phyloP scores from a whole-genome alignment of 2,888 invertebrate genomes.

The Caenorhabditis japonica region DNA sequence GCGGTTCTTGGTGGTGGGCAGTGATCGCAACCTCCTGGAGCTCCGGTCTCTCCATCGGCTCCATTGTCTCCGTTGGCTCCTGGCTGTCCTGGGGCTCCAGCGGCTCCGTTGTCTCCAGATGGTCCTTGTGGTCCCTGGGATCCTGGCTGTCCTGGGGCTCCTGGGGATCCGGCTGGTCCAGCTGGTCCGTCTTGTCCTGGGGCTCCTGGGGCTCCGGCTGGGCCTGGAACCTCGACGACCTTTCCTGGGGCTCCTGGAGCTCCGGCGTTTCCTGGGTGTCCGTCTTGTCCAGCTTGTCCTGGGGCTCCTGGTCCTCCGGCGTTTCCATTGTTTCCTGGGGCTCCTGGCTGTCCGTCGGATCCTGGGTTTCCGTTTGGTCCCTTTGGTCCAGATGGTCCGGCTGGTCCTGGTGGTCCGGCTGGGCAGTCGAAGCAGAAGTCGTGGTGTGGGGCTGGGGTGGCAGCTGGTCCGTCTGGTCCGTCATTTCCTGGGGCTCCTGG shows the following conservation, averaged over 20 bases:
- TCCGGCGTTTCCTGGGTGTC: conserved; percentile 67
- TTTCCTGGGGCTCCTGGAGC: conserved; percentile 67
- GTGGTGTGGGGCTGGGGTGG: conserved; percentile 63
- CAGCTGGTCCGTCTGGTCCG: conserved; percentile 66
- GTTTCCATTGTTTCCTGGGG: conserved; percentile 61
- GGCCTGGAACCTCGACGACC: conserved; percentile 61
- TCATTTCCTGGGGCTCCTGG: conserved; percentile 67
- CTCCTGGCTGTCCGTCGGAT: conserved; percentile 62
- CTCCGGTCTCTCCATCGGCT: conserved; percentile 67
- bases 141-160: conserved; percentile 65
- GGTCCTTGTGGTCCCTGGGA: conserved; percentile 65
- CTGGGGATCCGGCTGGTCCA: conserved; percentile 67
- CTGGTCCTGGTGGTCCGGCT: conserved; percentile 61
- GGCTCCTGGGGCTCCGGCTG: conserved; percentile 65
- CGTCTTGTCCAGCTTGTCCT: conserved; percentile 65
- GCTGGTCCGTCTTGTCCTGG: conserved; percentile 64
- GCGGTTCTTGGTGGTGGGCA: conserved; percentile 72
- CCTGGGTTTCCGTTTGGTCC: conserved; percentile 68
- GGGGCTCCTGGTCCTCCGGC: conserved; percentile 66
- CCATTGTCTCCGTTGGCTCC: conserved; percentile 65
- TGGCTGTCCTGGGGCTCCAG: conserved; percentile 65
- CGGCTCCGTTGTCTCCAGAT: conserved; percentile 65
- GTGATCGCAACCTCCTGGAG: conserved; percentile 70
- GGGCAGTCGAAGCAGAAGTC: conserved; percentile 68
- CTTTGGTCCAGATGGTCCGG: conserved; percentile 66